Evolutionary conservation across 2,888 invertebrate species (phyloP).

Genomic region (Mongoloraphidia duomilia): DNA sequence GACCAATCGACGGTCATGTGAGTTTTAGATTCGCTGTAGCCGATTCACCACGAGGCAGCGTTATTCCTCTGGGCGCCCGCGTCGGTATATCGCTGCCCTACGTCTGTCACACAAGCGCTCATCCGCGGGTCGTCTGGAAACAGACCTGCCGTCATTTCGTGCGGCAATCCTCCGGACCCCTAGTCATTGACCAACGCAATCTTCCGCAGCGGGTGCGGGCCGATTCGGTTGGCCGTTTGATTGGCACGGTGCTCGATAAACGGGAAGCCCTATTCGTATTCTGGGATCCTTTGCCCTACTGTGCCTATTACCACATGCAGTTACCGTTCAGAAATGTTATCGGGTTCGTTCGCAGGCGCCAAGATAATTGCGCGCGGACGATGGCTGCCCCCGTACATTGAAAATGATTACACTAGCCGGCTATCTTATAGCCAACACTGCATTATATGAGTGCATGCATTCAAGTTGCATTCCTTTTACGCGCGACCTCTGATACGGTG

Average conservation of each 20-base stretch:
- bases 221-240: conserved; percentile 40
- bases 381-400: conserved; percentile 27
- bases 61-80: conserved; percentile 52
- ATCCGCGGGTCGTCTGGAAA: conserved; percentile 47
- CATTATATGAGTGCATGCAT: too few relatives aligned
- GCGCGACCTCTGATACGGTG: too few relatives aligned
- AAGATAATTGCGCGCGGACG: conserved; percentile 24
- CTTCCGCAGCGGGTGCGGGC: conserved; percentile 32
- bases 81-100: conserved; percentile 71
- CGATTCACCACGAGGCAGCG: conserved; percentile 36
- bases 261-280: conserved; percentile 66
- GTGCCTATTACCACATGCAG: conserved; percentile 72
- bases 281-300: conserved; percentile 78
- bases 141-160: conserved; percentile 44
- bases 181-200: conserved; percentile 26
- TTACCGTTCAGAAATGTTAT: conserved; percentile 47
- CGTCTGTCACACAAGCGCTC: conserved; percentile 58
- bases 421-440: too few relatives aligned
- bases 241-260: conserved; percentile 58
- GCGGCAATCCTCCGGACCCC: conserved; percentile 36
- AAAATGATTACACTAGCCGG: conserved; percentile 1
- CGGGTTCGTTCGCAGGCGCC: conserved; percentile 30
- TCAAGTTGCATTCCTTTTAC: too few relatives aligned
- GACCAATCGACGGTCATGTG: conserved; percentile 61
- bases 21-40: conserved; percentile 61